Evolutionary conservation across 2,113 vertebrate species (phyloP).

Genomic region (Amphiprion percula): DNA sequence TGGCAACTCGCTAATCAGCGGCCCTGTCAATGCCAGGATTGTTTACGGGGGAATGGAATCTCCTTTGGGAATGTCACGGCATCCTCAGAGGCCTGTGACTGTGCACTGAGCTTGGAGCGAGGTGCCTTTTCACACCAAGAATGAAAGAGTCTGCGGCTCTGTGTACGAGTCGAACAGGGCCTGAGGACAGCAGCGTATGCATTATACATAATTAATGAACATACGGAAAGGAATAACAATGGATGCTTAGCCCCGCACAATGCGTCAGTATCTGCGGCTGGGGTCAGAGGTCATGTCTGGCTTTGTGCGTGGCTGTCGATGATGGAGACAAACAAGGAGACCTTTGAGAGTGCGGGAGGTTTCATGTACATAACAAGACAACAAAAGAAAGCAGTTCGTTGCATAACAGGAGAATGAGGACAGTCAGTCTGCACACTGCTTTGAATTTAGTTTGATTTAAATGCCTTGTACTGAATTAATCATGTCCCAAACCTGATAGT

Average conservation of each 20-base stretch:
- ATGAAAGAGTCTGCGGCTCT: slow-evolving; percentile 14
- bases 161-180: slow-evolving; percentile 12
- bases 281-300: slow-evolving; percentile 69
- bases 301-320: slow-evolving; percentile 59
- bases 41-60: slow-evolving; percentile 75
- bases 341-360: slow-evolving; percentile 62
- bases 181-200: slow-evolving; percentile 37
- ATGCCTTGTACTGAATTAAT: not conserved
- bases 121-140: slow-evolving; percentile 55
- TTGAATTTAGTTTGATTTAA: slow-evolving; percentile 1
- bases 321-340: slow-evolving; percentile 67
- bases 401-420: slow-evolving; percentile 38
- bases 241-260: slow-evolving; percentile 50
- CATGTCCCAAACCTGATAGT: not conserved
- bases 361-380: slow-evolving; percentile 41
- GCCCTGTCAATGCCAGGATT: slow-evolving; percentile 71
- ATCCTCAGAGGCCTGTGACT: slow-evolving; percentile 52
- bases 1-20: slow-evolving; percentile 68
- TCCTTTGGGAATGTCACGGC: slow-evolving; percentile 72
- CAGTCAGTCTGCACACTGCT: not conserved
- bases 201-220: slow-evolving; percentile 64
- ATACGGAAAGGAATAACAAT: slow-evolving; percentile 50
- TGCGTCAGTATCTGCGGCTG: slow-evolving; percentile 59
- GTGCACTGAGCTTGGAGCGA: slow-evolving; percentile 22
- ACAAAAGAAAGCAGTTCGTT: slow-evolving; percentile 52